A percentile compares a stretch with the other conserved stretches of the same genome.
phyloP scores from a whole-genome alignment of 1,140 invertebrate genomes.

The Andrena cerasifolii region DNA sequence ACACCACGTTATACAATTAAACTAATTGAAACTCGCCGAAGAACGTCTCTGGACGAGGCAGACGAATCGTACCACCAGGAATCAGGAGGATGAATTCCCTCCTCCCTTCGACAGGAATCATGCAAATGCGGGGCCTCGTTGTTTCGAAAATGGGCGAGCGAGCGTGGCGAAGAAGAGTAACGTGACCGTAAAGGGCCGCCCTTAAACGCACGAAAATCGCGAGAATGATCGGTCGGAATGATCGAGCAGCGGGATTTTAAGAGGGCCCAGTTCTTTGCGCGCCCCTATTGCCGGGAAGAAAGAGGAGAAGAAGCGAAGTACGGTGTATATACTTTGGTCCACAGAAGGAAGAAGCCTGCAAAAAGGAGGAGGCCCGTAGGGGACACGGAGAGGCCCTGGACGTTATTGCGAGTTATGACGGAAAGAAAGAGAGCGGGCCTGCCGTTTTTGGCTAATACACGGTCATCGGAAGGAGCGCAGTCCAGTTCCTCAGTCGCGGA shows the following conservation, averaged over 20 bases:
- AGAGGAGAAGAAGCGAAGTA: not conserved
- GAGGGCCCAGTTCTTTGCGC: not conserved
- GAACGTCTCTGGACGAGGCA: too few relatives aligned
- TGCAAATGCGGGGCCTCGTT: too few relatives aligned
- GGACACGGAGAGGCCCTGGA: not conserved
- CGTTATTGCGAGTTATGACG: conserved; percentile 37
- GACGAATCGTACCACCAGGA: too few relatives aligned
- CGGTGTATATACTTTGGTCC: conserved; percentile 10
- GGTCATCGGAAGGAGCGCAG: not conserved
- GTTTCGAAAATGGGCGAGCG: not conserved
- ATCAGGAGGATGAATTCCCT: too few relatives aligned
- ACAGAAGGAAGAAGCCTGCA: not conserved
- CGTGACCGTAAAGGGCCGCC: conserved; percentile 56
- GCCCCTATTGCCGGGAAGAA: not conserved
- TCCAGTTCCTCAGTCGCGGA: not conserved
- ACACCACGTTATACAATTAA: too few relatives aligned
- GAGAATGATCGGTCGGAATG: conserved; percentile 28
- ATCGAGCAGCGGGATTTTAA: not conserved
- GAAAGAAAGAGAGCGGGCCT: conserved; percentile 22
- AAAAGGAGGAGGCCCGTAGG: conserved; percentile 2
- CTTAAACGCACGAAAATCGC: conserved; percentile 75
- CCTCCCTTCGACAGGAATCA: too few relatives aligned
- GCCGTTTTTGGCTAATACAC: conserved; percentile 41
- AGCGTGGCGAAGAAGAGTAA: not conserved
- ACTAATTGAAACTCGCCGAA: too few relatives aligned